phyloP scores from a whole-genome alignment of 2,113 vertebrate species.

The Cinclus cinclus region DNA sequence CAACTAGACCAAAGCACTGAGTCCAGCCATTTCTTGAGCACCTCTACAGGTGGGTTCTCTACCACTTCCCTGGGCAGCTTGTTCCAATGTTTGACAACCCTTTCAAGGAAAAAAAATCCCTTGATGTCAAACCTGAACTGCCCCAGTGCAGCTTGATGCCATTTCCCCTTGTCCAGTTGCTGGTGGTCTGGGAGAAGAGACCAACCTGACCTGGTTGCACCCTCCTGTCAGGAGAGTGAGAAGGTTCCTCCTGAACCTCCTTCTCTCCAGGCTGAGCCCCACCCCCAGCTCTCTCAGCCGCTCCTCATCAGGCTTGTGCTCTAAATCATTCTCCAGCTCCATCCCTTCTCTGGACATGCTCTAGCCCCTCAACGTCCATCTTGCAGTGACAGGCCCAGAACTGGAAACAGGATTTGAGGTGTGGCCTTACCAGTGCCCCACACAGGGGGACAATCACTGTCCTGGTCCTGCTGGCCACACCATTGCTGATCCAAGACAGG shows the following conservation, averaged over 20 bases:
- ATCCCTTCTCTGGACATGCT: fast-evolving
- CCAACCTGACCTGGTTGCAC: too few species aligned
- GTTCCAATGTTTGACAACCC: neutral
- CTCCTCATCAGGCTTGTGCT: neutral
- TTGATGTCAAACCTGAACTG: neutral
- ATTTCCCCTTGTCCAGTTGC: neutral
- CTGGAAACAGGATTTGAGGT: neutral
- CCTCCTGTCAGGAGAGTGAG: neutral
- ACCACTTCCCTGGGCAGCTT: neutral
- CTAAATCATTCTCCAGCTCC: neutral
- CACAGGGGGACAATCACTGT: neutral
- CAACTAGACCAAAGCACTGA: neutral
- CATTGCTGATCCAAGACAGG: neutral
- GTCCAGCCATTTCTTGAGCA: fast-evolving
- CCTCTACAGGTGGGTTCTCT: fast-evolving
- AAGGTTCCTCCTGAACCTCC: neutral
- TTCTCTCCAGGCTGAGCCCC: neutral
- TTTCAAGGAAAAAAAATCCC: neutral
- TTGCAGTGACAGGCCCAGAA: fast-evolving
- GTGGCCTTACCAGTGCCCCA: too few species aligned
- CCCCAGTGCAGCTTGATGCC: neutral
- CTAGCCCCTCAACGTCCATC: neutral
- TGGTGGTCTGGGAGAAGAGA: neutral
- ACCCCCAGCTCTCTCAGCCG: neutral
- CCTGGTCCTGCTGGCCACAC: neutral